phyloP scores from a whole-genome alignment of 1,140 invertebrate genomes.

The Gonioctena quinquepunctata region DNA sequence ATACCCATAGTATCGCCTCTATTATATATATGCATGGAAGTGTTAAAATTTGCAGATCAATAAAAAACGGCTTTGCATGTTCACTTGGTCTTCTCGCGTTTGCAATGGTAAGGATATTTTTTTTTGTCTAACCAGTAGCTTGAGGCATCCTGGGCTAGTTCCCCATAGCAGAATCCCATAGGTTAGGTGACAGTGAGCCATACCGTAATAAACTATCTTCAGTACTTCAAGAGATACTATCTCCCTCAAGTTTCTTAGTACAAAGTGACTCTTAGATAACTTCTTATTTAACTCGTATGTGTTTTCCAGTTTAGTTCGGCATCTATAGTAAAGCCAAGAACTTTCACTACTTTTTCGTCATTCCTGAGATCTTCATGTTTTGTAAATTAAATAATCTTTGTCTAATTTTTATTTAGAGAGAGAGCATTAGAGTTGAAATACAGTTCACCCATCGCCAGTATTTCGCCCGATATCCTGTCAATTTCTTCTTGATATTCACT shows the following conservation, averaged over 20 bases:
- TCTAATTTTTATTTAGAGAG: too few relatives aligned
- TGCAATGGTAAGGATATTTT: not conserved
- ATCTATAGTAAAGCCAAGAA: not conserved
- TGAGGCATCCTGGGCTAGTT: not conserved
- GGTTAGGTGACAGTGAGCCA: not conserved
- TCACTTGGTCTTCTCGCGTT: too few relatives aligned
- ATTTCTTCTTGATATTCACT: too few relatives aligned
- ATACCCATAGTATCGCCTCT: too few relatives aligned
- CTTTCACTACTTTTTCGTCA: not conserved
- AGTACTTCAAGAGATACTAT: not conserved
- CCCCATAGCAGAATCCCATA: constrained; percentile 4
- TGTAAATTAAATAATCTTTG: too few relatives aligned
- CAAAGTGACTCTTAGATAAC: not conserved
- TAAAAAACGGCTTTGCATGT: too few relatives aligned
- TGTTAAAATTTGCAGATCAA: too few relatives aligned
- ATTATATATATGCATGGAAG: too few relatives aligned
- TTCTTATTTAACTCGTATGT: not conserved
- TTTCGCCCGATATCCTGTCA: too few relatives aligned
- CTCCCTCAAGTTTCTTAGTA: not conserved
- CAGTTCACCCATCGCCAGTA: too few relatives aligned
- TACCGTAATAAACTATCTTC: not conserved
- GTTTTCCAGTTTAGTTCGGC: not conserved
- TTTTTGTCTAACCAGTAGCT: not conserved
- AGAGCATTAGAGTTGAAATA: too few relatives aligned
- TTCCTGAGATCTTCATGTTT: too few relatives aligned